A percentile compares a stretch with the other conserved stretches of the same genome.
phyloP scores from a whole-genome alignment of 2,113 vertebrate species.

The Colistium nudipinnis region DNA sequence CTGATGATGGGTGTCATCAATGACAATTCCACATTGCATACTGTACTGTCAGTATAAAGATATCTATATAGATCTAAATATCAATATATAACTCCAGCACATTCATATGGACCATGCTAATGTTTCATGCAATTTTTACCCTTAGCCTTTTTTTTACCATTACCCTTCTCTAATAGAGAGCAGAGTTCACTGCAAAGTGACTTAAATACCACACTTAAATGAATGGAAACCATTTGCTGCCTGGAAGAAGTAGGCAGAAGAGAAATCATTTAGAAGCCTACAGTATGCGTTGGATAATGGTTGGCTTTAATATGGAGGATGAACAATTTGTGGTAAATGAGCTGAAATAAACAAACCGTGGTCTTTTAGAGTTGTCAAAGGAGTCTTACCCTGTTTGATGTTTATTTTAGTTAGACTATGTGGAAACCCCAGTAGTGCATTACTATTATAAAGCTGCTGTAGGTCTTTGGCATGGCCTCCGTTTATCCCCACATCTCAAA shows the following conservation, averaged over 20 bases:
- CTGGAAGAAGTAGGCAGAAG: neutral
- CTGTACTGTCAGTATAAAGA: no score
- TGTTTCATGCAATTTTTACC: neutral
- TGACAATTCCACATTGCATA: no score
- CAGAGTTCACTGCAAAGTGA: neutral
- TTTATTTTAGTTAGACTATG: neutral
- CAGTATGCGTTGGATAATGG: neutral
- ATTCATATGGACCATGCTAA: no score
- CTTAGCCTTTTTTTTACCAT: neutral
- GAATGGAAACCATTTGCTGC: neutral
- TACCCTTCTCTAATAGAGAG: neutral
- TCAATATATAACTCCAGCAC: no score
- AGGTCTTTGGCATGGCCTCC: no score
- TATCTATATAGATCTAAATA: no score
- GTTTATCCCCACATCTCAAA: conserved; percentile 8
- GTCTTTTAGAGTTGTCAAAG: neutral
- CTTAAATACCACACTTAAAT: neutral
- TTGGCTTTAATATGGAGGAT: neutral
- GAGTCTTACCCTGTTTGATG: neutral
- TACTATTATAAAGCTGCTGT: neutral
- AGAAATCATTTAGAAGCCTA: neutral
- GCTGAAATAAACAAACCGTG: neutral
- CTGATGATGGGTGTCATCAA: no score
- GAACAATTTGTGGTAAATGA: neutral
- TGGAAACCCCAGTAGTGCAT: neutral